phyloP scores from a whole-genome alignment of 2,797 vertebrate species.

The Fistularia commersonii region DNA sequence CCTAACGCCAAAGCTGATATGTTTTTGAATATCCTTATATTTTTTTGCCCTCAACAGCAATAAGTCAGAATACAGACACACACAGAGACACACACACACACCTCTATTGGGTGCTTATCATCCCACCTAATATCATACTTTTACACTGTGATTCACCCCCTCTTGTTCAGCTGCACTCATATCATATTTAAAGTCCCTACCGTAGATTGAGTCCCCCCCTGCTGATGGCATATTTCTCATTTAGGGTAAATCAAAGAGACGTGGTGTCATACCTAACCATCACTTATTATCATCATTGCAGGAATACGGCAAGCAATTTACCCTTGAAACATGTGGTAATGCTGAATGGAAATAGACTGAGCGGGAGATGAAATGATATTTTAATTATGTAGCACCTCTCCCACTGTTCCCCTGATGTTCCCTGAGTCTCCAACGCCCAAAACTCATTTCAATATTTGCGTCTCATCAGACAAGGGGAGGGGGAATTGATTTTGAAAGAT shows the following conservation, averaged over 20 bases:
- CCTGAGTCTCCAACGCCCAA: slow-evolving; percentile 19
- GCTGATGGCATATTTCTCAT: slow-evolving; percentile 73
- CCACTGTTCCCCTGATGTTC: slow-evolving; percentile 37
- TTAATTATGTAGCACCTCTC: slow-evolving; percentile 71
- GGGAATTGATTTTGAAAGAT: slow-evolving; percentile 2
- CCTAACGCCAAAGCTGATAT: slow-evolving; percentile 27
- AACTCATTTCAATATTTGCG: slow-evolving; percentile 75
- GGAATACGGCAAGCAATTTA: slow-evolving; percentile 71
- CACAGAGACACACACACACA: slow-evolving; percentile 18
- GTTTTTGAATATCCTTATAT: slow-evolving; percentile 52
- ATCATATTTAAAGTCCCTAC: slow-evolving; percentile 63
- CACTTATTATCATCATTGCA: slow-evolving; percentile 68
- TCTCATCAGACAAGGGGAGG: slow-evolving; percentile 48
- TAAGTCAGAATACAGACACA: slow-evolving; percentile 9
- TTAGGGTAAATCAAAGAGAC: slow-evolving; percentile 72
- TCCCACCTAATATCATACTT: slow-evolving; percentile 59
- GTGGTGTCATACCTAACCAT: slow-evolving; percentile 67
- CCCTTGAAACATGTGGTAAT: slow-evolving; percentile 43
- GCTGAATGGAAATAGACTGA: slow-evolving; percentile 65
- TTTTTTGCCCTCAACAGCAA: slow-evolving; percentile 9
- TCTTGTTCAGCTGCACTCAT: slow-evolving; percentile 51
- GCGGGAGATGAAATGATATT: slow-evolving; percentile 68
- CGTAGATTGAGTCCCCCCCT: slow-evolving; percentile 54
- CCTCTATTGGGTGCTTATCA: slow-evolving; percentile 33
- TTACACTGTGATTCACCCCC: slow-evolving; percentile 52